Base-by-base conservation (phyloP, 2,888 invertebrate species). In the Torymus auratus region DNA sequence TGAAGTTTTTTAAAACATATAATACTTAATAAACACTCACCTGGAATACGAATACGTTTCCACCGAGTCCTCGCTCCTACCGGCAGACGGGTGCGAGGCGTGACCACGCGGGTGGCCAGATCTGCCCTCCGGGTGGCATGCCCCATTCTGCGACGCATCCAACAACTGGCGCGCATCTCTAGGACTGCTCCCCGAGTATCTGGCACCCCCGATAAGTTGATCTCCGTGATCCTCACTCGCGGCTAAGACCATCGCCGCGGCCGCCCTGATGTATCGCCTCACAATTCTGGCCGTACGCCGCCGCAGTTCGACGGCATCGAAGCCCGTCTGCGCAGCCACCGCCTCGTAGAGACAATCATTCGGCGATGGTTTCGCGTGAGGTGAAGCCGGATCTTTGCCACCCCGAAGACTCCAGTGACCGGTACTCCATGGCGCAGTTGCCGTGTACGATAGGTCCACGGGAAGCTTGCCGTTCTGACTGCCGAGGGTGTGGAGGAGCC, bases 61-160 rank as follows among this genome's bases (percentile, higher is more conserved):
- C 0, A 84, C 86, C 4, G 85, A 86, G 0, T 86, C 88, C 0
- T n/a, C 55, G 0, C 11, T 2, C 0, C 85, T 84, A 0, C 84
- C 84, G 0, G 83, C 86, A 0, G 4, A 0, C 0, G 78, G 82
- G 68, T 85, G 7, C 0, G 86, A 87, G 0, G 87, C 88, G 50
- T 89, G 89, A 0, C 87, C 88, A 14, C 88, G 75, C 0, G 89
- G 86, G 81, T 89, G 89, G 0, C 89, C 89, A 0, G 5, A 4
- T 0, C 12, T 0, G 0, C 65, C 67, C 0, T 75, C 62, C 0
- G 82, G 79, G 53, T 86, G 77, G 14, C 85, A 84, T 0, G 14
- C 12, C 0, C 78, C 85, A 3, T 81, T 68, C n/a, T 89, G 88
- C 0, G 89, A 89, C 0, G 72, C 74, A 10, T 89, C 86, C 0